A percentile compares a stretch with the other conserved stretches of the same genome.
Evolutionary conservation across 2,888 invertebrate genomes (phyloP).

Genomic region (Steinernema carpocapsae): DNA sequence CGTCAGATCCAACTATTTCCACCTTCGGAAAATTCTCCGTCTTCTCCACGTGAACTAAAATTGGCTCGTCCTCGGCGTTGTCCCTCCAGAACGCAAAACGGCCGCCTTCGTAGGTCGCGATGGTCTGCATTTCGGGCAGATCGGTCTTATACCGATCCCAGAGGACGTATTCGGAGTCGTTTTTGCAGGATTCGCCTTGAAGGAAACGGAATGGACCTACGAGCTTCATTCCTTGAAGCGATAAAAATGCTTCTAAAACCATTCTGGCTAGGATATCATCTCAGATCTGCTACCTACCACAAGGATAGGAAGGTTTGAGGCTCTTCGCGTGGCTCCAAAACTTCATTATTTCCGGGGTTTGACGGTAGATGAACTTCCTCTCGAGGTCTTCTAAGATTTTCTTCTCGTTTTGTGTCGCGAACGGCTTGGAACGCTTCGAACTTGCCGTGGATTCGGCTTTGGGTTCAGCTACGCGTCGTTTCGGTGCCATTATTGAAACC

Average conservation of each 20-base stretch:
- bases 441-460: not conserved
- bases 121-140: slow-evolving; percentile 86
- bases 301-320: slow-evolving; percentile 35
- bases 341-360: slow-evolving; percentile 36
- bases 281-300: slow-evolving; percentile 16
- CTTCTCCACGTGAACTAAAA: slow-evolving; percentile 80
- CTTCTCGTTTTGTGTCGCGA: not conserved
- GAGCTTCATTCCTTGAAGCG: slow-evolving; percentile 38
- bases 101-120: slow-evolving; percentile 59
- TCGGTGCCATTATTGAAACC: not conserved
- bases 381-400: slow-evolving; percentile 26
- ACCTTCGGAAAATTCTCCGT: slow-evolving; percentile 78
- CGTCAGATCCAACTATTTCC: slow-evolving; percentile 78
- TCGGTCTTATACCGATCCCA: slow-evolving; percentile 82
- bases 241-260: slow-evolving; percentile 44
- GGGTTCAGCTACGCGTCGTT: slow-evolving; percentile 1
- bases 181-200: slow-evolving; percentile 62
- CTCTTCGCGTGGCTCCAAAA: slow-evolving; percentile 38
- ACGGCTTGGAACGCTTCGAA: not conserved
- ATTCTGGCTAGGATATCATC: not conserved
- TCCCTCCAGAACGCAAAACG: slow-evolving; percentile 59
- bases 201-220: slow-evolving; percentile 85
- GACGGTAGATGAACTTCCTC: slow-evolving; percentile 36
- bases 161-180: slow-evolving; percentile 35
- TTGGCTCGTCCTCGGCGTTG: slow-evolving; percentile 72